Base-by-base conservation (phyloP, 37 sponge, comb jelly and placozoan species). In the Crambe crambe region DNA sequence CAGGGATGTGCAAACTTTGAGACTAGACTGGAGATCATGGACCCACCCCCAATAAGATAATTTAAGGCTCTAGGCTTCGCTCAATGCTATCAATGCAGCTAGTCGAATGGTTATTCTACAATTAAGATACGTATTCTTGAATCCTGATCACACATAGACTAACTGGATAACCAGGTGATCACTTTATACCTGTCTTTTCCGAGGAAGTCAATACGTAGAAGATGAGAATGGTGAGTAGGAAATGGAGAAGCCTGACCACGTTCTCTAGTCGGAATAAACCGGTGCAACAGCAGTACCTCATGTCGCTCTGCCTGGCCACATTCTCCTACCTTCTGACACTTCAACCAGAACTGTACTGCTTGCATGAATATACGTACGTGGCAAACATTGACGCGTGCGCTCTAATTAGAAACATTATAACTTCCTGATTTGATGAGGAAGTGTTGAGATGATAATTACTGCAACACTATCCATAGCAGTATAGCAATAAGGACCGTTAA, bases 131-230 rank as follows among this genome's bases (percentile, higher is more conserved):
- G n/a, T n/a, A n/a, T n/a, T n/a, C n/a, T n/a, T n/a, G n/a, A n/a
- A n/a, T n/a, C n/a, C n/a, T n/a, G n/a, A n/a, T n/a, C n/a, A n/a
- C n/a, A n/a, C n/a, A n/a, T n/a, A n/a, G n/a, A n/a, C n/a, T n/a
- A n/a, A 20, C 25, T 27, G 15, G 25, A 5, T 61, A 29, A 20
- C 63, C 6, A 61, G 4, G 29, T 35, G 38, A 32, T 8, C 18
- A 69, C 12, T 15, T 47, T 47, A 47, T 47, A 86, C 86, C 86
- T 58, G 86, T 79, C 15, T 26, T 32, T 22, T 43, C 62, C 17
- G 51, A 70, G 39, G 61, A 32, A 2, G 79, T 60, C 12, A 79
- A 61, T 22, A 86, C 80, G 39, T 72, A 86, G 65, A 86, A 86
- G 37, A 78, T 41, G 22, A 79, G 63, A 31, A 72, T 59, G 1